Conservation (phyloP, 2,113 vertebrate genomes). For the Ageneiosus marmoratus region DNA sequence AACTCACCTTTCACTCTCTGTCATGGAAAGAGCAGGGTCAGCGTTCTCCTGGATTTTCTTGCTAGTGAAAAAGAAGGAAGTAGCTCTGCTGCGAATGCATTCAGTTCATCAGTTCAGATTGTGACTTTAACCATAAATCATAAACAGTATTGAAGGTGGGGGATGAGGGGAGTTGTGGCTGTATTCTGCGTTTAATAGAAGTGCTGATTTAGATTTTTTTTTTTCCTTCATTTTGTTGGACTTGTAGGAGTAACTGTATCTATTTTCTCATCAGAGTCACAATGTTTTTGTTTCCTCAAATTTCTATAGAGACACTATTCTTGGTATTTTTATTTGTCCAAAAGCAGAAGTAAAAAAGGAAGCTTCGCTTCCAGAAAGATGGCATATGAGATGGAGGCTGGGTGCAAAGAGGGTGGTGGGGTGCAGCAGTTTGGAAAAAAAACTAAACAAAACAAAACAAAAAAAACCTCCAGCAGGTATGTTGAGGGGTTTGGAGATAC, state of each 20-base stretch:
- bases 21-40: constrained; percentile 25
- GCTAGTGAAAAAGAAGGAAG: constrained; percentile 38
- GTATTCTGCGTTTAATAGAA: neutral
- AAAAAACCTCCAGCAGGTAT: constrained; percentile 30
- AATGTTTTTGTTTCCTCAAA: constrained; percentile 71
- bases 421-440: constrained; percentile 72
- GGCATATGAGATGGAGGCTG: constrained; percentile 23
- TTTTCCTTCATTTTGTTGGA: neutral
- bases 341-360: constrained; percentile 72
- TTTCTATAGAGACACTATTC: constrained; percentile 76
- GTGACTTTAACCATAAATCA: constrained; percentile 16
- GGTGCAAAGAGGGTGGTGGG: constrained; percentile 46
- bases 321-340: constrained; percentile 72
- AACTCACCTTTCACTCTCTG: constrained; percentile 32
- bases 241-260: constrained; percentile 64
- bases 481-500: constrained; percentile 49
- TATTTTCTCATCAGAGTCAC: constrained; percentile 60
- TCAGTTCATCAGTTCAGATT: neutral
- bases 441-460: too few relatives aligned
- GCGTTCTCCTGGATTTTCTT: constrained; percentile 29
- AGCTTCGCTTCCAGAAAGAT: constrained; percentile 33
- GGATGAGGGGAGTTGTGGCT: neutral
- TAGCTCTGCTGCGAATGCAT: neutral
- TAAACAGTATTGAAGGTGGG: neutral
- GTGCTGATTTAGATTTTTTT: neutral